These are phyloP conservation scores for Oscheius sp. DNA, from an alignment of 2,888 invertebrate species.

Conservation along the genomic window DNA sequence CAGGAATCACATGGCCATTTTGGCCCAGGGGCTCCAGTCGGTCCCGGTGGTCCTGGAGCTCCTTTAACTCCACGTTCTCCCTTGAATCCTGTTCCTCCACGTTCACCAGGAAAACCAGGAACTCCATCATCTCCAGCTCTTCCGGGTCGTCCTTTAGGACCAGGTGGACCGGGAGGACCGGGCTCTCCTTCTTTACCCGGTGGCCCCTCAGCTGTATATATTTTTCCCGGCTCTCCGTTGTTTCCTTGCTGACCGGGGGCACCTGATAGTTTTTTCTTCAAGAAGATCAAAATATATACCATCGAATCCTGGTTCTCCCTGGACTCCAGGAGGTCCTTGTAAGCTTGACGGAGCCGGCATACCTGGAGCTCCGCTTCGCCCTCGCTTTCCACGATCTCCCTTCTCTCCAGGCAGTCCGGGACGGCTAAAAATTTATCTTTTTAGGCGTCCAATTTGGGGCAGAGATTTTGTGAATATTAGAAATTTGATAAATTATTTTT, in stretches of 20 bases:
- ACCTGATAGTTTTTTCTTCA: slow-evolving; percentile 13
- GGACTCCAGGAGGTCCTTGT: slow-evolving; percentile 39
- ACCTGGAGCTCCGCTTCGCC: slow-evolving; percentile 39
- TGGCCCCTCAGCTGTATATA: slow-evolving; percentile 47
- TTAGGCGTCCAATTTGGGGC: not conserved
- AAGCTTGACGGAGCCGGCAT: slow-evolving; percentile 40
- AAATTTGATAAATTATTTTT: no score
- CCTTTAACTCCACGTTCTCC: slow-evolving; percentile 44
- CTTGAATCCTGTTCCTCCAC: slow-evolving; percentile 44
- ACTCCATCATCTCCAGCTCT: slow-evolving; percentile 44
- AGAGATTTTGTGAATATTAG: not conserved
- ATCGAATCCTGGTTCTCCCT: slow-evolving; percentile 46
- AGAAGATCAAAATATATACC: not conserved
- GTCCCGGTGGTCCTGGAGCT: slow-evolving; percentile 34
- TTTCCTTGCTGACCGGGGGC: slow-evolving; percentile 37
- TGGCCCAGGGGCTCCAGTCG: slow-evolving; percentile 34
- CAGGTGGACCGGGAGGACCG: slow-evolving; percentile 44
- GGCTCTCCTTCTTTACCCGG: slow-evolving; percentile 50
- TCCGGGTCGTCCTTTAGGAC: slow-evolving; percentile 42
- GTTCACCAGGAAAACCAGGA: slow-evolving; percentile 30
- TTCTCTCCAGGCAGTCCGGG: slow-evolving; percentile 40
- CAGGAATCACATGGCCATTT: slow-evolving; percentile 53
- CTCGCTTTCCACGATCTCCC: slow-evolving; percentile 43
- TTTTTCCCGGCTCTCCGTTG: slow-evolving; percentile 44
- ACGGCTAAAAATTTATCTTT: slow-evolving; percentile 12